phyloP scores from a whole-genome alignment of 1,140 invertebrate species.

The Drosophila malerkotliana region DNA sequence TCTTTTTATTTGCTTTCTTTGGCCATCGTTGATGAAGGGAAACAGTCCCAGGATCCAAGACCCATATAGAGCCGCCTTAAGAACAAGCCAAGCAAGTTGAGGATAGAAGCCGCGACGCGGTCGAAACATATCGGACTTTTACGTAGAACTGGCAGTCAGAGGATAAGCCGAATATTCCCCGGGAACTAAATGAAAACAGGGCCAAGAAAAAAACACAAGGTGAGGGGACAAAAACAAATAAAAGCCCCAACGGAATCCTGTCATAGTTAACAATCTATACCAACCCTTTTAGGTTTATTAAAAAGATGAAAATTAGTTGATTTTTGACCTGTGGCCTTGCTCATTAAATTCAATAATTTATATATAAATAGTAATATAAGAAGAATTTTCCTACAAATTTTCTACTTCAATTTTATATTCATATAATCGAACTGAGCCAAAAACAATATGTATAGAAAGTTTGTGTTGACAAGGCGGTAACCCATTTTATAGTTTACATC shows the following conservation, averaged over 20 bases:
- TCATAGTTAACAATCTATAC: neutral
- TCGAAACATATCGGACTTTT: conserved; percentile 25
- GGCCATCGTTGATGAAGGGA: conserved; percentile 28
- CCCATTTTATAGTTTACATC: conserved; percentile 11
- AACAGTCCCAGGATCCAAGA: conserved; percentile 41
- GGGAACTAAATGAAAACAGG: neutral
- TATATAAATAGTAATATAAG: no score
- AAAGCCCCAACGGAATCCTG: neutral
- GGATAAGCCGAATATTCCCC: neutral
- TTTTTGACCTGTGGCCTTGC: neutral
- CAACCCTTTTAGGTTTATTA: conserved; percentile 4
- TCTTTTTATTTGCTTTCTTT: conserved; percentile 5
- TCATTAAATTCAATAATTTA: neutral
- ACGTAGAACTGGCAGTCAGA: neutral
- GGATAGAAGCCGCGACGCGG: conserved; percentile 14
- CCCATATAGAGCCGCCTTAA: conserved; percentile 23
- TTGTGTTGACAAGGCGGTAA: conserved; percentile 34
- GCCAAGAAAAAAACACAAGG: neutral
- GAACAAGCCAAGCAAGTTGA: conserved; percentile 26
- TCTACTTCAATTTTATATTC: conserved; percentile 29
- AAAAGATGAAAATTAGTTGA: neutral
- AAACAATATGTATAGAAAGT: conserved; percentile 44
- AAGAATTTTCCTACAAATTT: neutral
- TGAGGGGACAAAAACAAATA: neutral
- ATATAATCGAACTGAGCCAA: conserved; percentile 59